Conservation (phyloP, 2,113 vertebrate species). For the Strigops habroptila region DNA sequence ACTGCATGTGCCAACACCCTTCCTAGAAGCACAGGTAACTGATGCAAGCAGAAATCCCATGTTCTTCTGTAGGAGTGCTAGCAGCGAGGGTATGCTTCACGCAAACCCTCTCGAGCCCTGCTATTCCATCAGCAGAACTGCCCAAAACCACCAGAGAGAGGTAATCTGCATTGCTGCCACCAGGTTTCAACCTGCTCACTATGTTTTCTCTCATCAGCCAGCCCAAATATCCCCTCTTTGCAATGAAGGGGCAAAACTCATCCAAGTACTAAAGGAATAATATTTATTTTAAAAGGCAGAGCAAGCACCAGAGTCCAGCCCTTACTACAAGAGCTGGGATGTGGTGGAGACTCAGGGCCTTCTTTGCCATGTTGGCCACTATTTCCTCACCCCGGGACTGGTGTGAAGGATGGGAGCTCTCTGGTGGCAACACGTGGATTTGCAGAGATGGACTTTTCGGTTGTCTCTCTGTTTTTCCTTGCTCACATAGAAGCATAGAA, state of each 20-base stretch:
- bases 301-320: neutral
- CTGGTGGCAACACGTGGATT: constrained; percentile 9
- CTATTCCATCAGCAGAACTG: neutral
- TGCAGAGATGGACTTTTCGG: neutral
- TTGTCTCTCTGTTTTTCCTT: neutral
- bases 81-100: neutral
- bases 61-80: neutral
- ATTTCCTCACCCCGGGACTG: neutral
- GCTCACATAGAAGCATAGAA: neutral
- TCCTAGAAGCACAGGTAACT: neutral
- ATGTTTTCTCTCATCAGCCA: neutral
- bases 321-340: neutral
- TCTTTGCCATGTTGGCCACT: neutral
- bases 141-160: neutral
- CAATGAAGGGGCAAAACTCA: neutral
- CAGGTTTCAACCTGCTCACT: neutral
- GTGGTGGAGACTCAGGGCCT: accelerated
- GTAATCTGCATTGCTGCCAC: neutral
- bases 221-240: neutral
- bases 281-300: neutral
- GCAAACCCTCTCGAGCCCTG: neutral
- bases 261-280: neutral
- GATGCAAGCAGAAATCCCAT: neutral
- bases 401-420: constrained; percentile 5
- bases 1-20: neutral